Conservation (phyloP, 2,797 vertebrate genomes). For the Morelia viridis region DNA sequence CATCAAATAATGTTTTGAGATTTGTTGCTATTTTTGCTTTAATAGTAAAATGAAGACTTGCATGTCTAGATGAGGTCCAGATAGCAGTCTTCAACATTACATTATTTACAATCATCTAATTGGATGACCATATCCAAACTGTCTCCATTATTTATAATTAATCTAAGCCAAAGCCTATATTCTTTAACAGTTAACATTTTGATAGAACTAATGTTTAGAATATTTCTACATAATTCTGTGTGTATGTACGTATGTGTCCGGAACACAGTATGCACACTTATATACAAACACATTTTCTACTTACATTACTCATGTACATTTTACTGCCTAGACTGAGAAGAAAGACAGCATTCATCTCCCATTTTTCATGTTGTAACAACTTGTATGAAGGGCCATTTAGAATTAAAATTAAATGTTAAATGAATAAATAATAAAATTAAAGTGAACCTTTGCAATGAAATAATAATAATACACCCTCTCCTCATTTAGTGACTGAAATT, state of each 20-base stretch:
- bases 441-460: slow-evolving; percentile 19
- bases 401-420: slow-evolving; percentile 12
- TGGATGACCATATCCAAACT: neutral
- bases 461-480: neutral
- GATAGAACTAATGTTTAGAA: slow-evolving; percentile 12
- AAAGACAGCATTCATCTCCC: slow-evolving; percentile 9
- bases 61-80: slow-evolving; percentile 49
- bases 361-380: slow-evolving; percentile 18
- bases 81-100: slow-evolving; percentile 16
- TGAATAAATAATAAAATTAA: slow-evolving; percentile 17
- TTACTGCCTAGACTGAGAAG: slow-evolving; percentile 31
- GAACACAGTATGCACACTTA: neutral
- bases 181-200: slow-evolving; percentile 38
- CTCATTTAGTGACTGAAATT: neutral
- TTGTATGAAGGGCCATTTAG: slow-evolving; percentile 11
- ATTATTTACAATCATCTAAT: slow-evolving; percentile 37
- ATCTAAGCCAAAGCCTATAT: slow-evolving; percentile 43
- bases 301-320: neutral
- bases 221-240: slow-evolving; percentile 14
- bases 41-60: slow-evolving; percentile 48
- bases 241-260: neutral
- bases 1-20: slow-evolving; percentile 42
- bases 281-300: neutral
- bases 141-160: slow-evolving; percentile 38
- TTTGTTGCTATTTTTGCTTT: slow-evolving; percentile 46